Evolutionary conservation across 2,888 invertebrate genomes (phyloP).

Genomic region (Cacoxenus indagator): DNA sequence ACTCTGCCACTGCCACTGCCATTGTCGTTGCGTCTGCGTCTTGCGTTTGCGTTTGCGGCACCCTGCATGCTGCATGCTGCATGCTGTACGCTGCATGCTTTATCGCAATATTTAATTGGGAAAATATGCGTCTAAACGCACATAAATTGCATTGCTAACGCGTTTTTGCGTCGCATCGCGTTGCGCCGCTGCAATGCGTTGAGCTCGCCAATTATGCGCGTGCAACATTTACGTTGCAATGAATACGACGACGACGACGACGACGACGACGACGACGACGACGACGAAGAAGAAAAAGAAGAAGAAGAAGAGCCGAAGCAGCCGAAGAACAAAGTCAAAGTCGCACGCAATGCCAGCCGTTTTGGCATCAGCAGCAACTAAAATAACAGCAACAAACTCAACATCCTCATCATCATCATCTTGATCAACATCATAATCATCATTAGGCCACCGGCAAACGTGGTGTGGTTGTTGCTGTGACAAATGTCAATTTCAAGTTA

Average conservation of each 20-base stretch:
- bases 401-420: no score
- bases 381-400: constrained; percentile 41
- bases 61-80: constrained; percentile 17
- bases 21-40: constrained; percentile 46
- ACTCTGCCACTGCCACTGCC: neutral
- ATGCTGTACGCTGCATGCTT: constrained; percentile 11
- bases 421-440: no score
- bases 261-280: no score
- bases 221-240: constrained; percentile 60
- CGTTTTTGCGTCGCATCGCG: neutral
- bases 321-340: no score
- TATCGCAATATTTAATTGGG: no score
- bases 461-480: constrained; percentile 43
- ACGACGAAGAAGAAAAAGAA: no score
- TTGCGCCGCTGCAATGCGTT: constrained; percentile 46
- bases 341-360: no score
- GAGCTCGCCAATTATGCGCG: constrained; percentile 61
- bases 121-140: no score
- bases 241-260: no score
- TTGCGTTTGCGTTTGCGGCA: no score
- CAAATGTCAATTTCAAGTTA: constrained; percentile 48
- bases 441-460: no score
- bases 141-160: neutral
- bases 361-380: constrained; percentile 25
- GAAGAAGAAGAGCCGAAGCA: no score